Percentiles rank a stretch among this genome's conserved stretches.
phyloP scores from a whole-genome alignment of 2,888 invertebrate genomes.

The Amitus sp. region DNA sequence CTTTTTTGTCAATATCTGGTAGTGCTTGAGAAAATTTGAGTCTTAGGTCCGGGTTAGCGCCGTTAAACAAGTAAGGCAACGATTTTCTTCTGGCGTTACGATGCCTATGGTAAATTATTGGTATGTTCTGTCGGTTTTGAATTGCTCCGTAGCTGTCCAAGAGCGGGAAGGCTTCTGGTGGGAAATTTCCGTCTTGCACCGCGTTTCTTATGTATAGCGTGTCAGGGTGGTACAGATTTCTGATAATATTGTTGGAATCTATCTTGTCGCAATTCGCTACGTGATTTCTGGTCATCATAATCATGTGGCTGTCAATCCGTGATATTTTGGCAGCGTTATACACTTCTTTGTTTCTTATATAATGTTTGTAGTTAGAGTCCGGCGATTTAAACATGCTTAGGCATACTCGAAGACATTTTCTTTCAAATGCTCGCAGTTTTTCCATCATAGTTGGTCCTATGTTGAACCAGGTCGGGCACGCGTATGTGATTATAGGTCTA shows the following conservation, averaged over 20 bases:
- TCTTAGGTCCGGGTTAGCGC: neutral
- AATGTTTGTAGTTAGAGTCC: conserved; percentile 10
- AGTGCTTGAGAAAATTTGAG: neutral
- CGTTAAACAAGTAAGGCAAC: neutral
- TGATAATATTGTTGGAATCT: neutral
- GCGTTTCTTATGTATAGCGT: neutral
- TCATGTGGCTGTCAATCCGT: conserved; percentile 8
- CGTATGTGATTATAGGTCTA: conserved; percentile 16
- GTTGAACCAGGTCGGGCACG: conserved; percentile 11
- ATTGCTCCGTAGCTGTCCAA: neutral
- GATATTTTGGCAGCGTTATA: conserved; percentile 12
- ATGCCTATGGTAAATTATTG: neutral
- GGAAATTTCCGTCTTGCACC: neutral
- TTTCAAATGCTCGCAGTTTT: conserved; percentile 10
- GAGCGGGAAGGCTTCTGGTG: neutral
- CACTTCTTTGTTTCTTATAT: too few relatives aligned
- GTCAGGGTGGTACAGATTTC: neutral
- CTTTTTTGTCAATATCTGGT: neutral
- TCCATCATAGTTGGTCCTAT: conserved; percentile 13
- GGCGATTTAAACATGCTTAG: neutral
- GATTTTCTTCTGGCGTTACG: neutral
- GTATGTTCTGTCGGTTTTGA: neutral
- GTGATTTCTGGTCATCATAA: conserved; percentile 8
- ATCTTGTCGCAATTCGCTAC: neutral
- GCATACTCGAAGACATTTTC: conserved; percentile 8